Evolutionary conservation across 2,113 vertebrate genomes (phyloP).

Genomic region (Lipophrys pholis): DNA sequence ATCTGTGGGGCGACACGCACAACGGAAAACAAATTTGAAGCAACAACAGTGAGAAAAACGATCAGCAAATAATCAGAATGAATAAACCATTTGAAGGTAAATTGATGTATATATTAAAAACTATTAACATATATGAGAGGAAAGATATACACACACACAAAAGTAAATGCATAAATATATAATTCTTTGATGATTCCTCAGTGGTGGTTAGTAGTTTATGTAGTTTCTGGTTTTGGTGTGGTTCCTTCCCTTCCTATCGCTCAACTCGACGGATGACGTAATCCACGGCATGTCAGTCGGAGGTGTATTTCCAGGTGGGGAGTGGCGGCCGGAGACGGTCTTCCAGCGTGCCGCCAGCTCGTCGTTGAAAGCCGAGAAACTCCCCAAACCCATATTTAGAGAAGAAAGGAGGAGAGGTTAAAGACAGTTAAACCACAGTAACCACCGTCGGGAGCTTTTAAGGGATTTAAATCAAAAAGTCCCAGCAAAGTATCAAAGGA

Average conservation of each 20-base stretch:
- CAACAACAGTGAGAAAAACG: too few species aligned
- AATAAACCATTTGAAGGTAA: too few species aligned
- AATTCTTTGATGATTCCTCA: too few species aligned
- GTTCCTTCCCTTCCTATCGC: too few species aligned
- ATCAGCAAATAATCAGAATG: too few species aligned
- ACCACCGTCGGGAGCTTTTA: constrained; percentile 10
- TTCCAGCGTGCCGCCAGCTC: constrained; percentile 50
- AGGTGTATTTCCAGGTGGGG: constrained; percentile 46
- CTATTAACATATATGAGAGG: too few species aligned
- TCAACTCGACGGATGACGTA: constrained; percentile 30
- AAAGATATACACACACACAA: too few species aligned
- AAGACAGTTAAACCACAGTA: constrained; percentile 28
- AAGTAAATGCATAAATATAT: not conserved
- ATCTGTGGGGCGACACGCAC: too few species aligned
- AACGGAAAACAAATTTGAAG: too few species aligned
- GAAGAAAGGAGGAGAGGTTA: constrained; percentile 44
- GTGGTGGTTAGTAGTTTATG: too few species aligned
- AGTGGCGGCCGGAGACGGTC: constrained; percentile 39
- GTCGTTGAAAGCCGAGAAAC: constrained; percentile 60
- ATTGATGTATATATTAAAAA: too few species aligned
- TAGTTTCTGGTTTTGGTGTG: too few species aligned
- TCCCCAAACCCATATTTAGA: constrained; percentile 62
- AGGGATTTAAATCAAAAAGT: constrained; percentile 24
- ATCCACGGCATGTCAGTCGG: constrained; percentile 26
- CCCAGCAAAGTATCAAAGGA: not conserved